Base-by-base conservation (phyloP, 1,140 invertebrate genomes). In the Papilio machaon region DNA sequence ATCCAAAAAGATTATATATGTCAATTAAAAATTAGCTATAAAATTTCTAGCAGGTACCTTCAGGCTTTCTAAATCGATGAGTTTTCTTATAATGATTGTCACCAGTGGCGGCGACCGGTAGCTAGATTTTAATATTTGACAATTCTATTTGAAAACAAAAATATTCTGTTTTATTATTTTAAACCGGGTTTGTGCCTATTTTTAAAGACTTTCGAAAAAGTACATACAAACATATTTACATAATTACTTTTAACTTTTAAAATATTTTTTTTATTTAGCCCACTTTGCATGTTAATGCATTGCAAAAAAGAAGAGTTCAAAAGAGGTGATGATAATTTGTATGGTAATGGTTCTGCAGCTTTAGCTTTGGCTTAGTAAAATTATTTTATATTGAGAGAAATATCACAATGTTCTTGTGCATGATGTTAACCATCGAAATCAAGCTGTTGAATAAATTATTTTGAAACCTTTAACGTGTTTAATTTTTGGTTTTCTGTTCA, bases 381-480 rank as follows among this genome's bases (percentile, higher is more conserved):
- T 10, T 30, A 23, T 54, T 54, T 76, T 76, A 5, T 76, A 76
- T 52, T 23, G 6, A 52, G 43, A 52, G n/a, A 54, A 30, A 52
- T 76, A 47, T 49, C 38, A 75, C 47, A 46, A 46, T 74, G 73
- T n/a, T 10, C 19, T 75, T 75, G 6, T 75, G 73, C 46, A 52
- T 54, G 74, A 17, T 30, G 43, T 47, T 23, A 30, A 76, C 74
- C 74, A 23, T 52, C 47, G 23, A 54, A 52, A 76, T 76, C 43
- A 76, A 76, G 74, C 47, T 76, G 74, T 76, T 76, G 3, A 76
- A 76, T 76, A 76, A 76, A 76, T 52, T 47, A 76, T 76, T 76
- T 76, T 76, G 0, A 76, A 52, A 52, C 74, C 74, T 76, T 30
- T 2, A 19, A 38, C 0, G n/a, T 76, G 43, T 76, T 76, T 76